A percentile compares a stretch with the other conserved stretches of the same genome.
Conservation (phyloP, 2,113 vertebrate species). For the Aegithalos caudatus region DNA sequence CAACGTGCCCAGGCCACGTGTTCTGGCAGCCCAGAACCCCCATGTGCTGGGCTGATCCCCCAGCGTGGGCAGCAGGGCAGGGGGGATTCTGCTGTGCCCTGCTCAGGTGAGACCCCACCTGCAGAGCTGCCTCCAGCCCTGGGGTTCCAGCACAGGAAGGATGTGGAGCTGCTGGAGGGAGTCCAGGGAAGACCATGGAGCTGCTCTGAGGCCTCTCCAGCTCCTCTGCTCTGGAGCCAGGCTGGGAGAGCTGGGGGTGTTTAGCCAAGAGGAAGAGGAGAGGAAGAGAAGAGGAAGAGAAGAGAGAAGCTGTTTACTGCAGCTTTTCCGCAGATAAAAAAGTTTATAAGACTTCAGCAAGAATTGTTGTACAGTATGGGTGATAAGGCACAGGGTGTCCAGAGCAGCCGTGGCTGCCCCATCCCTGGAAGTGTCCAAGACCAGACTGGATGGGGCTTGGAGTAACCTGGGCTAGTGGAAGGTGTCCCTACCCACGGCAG, state of each 20-base stretch:
- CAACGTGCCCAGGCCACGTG: rapidly evolving
- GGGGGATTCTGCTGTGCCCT: not conserved
- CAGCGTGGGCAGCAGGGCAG: not conserved
- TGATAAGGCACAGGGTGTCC: no score
- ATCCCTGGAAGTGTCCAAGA: not conserved
- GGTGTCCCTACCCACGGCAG: not conserved
- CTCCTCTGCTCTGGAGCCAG: not conserved
- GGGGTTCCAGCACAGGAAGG: not conserved
- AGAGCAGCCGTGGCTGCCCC: not conserved
- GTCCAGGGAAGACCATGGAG: not conserved
- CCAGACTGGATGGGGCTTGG: rapidly evolving
- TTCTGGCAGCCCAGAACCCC: not conserved
- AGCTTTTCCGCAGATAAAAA: not conserved
- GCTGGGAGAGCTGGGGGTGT: not conserved
- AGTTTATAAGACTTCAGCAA: not conserved
- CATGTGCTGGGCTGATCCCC: not conserved
- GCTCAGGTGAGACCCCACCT: not conserved
- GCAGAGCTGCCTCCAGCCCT: not conserved
- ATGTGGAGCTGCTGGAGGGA: rapidly evolving
- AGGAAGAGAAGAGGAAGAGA: no score
- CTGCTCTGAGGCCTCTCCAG: not conserved
- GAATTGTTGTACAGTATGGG: not conserved
- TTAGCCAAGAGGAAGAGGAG: no score
- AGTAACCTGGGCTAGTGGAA: not conserved
- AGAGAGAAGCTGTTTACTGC: no score